Base-by-base conservation (phyloP, 2,797 vertebrate species). In the Phrynocephalus forsythii region DNA sequence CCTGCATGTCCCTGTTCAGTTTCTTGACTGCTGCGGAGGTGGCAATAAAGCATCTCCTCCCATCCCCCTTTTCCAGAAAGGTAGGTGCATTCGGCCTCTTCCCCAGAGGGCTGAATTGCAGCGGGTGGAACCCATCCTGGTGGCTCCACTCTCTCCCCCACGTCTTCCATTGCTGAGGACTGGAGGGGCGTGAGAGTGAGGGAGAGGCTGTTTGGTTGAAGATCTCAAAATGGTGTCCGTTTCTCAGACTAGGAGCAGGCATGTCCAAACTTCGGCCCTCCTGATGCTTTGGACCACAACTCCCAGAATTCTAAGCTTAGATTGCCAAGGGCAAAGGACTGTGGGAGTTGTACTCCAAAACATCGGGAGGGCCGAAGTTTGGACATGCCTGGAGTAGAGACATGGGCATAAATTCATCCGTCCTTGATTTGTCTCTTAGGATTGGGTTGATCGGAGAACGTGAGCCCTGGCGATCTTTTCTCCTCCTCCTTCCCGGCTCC, bases 51-150 rank as follows among this genome's bases (percentile, higher is more conserved):
- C 38, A 1, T 28, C 83, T 28, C 9, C 2, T 38, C 13, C 24
- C 30, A 28, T 88, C 92, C 91, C 91, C 91, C 90, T 15, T 52
- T 68, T 82, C 93, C 91, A 93, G 82, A 72, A 92, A 94, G 94
- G 94, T 95, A 94, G 1, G 94, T 94, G 90, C 68, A 0, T 22
- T 16, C 26, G 16, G 26, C 28, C 15, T 67, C 69, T 28, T 24
- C 16, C 1, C 3, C 1, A 8, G 68, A 22, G 11, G 8, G n/a
- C n/a, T 68, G 13, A 60, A 24, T 24, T 50, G 60, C 26, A 10
- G 1, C 9, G n/a, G n/a, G 50, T 2, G 13, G 11, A 22, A 44
- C 67, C 1, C 11, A 15, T 11, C 33, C 71, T 67, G 18, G 24
- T 2, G 9, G 11, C 13, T 28, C n/a, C 3, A 18, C 11, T 8